Conservation (phyloP, 2,888 invertebrate genomes). For the Notodonta ziczac region DNA sequence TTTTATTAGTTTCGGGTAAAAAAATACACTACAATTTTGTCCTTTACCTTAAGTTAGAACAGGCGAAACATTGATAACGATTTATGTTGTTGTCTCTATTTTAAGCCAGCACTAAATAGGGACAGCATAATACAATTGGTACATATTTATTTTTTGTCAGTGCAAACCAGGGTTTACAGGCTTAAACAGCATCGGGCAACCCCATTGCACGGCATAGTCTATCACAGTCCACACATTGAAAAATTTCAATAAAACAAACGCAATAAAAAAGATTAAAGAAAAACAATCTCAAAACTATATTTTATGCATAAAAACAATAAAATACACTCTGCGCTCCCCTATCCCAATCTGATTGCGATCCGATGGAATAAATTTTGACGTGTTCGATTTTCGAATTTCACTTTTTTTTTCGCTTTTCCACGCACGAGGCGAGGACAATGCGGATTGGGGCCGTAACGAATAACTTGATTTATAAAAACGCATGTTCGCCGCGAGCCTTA, state of each 20-base stretch:
- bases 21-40: too few species aligned
- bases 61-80: too few species aligned
- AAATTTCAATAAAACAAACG: background rate
- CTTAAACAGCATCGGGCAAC: too few species aligned
- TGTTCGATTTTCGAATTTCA: slow-evolving; percentile 63
- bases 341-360: slow-evolving; percentile 61
- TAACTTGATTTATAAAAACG: slow-evolving; percentile 76
- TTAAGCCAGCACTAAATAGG: too few species aligned
- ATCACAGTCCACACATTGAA: too few species aligned
- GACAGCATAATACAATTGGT: too few species aligned
- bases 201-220: too few species aligned
- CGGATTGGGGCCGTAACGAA: slow-evolving; percentile 73
- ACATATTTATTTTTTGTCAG: too few species aligned
- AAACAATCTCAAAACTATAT: slow-evolving; percentile 3
- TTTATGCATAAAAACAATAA: slow-evolving; percentile 1
- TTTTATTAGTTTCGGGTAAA: too few species aligned
- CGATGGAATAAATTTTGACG: slow-evolving; percentile 72
- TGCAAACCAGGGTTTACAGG: too few species aligned
- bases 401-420: slow-evolving; percentile 54
- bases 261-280: background rate
- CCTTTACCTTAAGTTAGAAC: too few species aligned
- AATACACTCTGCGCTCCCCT: slow-evolving; percentile 16
- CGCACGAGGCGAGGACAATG: slow-evolving; percentile 72
- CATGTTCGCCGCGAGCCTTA: slow-evolving; percentile 61
- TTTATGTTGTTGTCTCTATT: too few species aligned